Evolutionary conservation across 2,113 vertebrate genomes (phyloP).

Genomic region (Ptilonorhynchus violaceus): DNA sequence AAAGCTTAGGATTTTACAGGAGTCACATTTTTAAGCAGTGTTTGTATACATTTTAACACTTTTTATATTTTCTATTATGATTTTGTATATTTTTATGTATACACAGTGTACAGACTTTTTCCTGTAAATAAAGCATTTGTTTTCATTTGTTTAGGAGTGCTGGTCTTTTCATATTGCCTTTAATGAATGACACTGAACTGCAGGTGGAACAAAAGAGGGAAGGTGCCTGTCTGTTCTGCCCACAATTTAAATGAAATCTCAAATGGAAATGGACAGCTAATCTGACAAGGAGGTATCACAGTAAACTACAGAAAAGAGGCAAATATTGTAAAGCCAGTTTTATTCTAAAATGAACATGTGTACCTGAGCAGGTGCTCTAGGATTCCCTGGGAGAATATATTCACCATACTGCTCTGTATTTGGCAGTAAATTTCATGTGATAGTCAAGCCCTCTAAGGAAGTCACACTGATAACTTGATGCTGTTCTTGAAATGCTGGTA

Average conservation of each 20-base stretch:
- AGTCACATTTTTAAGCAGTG: slow-evolving; percentile 80
- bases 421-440: neutral
- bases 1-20: slow-evolving; percentile 74
- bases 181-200: neutral
- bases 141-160: slow-evolving; percentile 72
- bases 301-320: neutral
- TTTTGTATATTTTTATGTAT: slow-evolving; percentile 88
- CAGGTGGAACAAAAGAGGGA: neutral
- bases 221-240: neutral
- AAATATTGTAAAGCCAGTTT: neutral
- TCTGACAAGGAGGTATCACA: neutral
- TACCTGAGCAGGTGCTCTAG: neutral
- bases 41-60: slow-evolving; percentile 84
- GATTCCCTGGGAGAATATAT: neutral
- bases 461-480: neutral
- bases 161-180: slow-evolving; percentile 13
- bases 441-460: neutral
- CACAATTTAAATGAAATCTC: neutral
- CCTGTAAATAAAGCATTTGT: slow-evolving; percentile 82
- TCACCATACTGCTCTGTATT: neutral
- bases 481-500: neutral
- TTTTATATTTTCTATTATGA: slow-evolving; percentile 84
- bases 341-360: neutral
- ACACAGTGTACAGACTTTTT: slow-evolving; percentile 79
- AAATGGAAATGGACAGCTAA: neutral